phyloP scores from a whole-genome alignment of 1,140 invertebrate genomes.

The Zaprionus inermis region DNA sequence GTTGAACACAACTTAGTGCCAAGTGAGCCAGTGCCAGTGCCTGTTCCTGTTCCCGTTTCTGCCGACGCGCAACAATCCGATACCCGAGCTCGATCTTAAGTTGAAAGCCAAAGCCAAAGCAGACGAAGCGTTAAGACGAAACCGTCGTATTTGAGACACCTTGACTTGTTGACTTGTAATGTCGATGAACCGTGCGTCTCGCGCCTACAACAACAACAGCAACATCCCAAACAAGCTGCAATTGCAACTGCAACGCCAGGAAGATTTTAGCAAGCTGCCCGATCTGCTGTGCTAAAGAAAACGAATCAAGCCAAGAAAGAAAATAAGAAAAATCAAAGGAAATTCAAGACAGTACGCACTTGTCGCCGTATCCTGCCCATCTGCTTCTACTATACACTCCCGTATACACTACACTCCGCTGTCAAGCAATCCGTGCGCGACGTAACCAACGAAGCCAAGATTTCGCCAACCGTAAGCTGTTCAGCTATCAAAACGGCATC shows the following conservation, averaged over 20 bases:
- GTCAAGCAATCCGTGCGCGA: constrained; percentile 1
- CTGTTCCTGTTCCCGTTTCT: constrained; percentile 14
- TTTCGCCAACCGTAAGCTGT: constrained; percentile 70
- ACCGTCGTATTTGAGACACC: constrained; percentile 52
- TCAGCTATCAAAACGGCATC: constrained; percentile 76
- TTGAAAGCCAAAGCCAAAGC: not conserved
- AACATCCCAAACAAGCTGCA: constrained; percentile 6
- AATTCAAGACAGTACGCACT: not conserved
- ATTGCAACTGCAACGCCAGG: constrained; percentile 8
- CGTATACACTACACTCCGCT: not conserved
- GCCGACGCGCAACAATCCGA: not conserved
- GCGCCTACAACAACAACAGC: constrained; percentile 51
- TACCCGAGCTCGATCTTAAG: not conserved
- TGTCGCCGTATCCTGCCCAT: not conserved
- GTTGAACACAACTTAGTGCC: constrained; percentile 71
- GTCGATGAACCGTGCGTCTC: constrained; percentile 77
- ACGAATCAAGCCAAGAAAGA: not conserved
- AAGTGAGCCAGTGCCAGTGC: constrained; percentile 17
- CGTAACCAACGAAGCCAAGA: constrained; percentile 60
- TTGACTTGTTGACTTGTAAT: constrained; percentile 75
- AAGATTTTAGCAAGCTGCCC: constrained; percentile 6
- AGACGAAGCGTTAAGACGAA: constrained; percentile 15
- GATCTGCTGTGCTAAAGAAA: not conserved
- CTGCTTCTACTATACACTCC: not conserved
- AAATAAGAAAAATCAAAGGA: too few relatives aligned